Evolutionary conservation across 2,888 invertebrate genomes (phyloP).

Genomic region (Piscicola geometra): DNA sequence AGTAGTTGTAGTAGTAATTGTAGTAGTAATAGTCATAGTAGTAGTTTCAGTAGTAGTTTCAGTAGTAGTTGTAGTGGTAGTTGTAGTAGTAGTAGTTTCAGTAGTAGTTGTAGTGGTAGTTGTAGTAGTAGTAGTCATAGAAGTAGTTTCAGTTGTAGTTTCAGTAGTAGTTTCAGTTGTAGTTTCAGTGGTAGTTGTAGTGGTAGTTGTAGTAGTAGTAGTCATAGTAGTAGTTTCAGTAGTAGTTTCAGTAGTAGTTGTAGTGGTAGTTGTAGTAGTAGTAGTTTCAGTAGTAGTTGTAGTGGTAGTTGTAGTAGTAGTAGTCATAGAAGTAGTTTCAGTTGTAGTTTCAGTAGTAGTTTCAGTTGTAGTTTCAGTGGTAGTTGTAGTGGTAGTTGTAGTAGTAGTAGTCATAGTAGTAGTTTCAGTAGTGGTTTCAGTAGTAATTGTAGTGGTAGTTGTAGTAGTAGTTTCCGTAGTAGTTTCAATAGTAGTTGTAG

Average conservation of each 20-base stretch:
- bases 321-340: too few species aligned
- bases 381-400: constrained; percentile 32
- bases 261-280: constrained; percentile 36
- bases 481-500: constrained; percentile 36
- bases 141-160: neutral
- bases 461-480: constrained; percentile 36
- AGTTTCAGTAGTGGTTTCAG: constrained; percentile 29
- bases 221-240: constrained; percentile 36
- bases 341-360: too few species aligned
- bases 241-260: constrained; percentile 34
- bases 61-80: constrained; percentile 35
- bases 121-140: constrained; percentile 4
- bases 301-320: too few species aligned
- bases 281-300: constrained; percentile 18
- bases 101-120: constrained; percentile 1
- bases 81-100: neutral
- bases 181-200: constrained; percentile 29
- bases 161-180: neutral
- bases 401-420: constrained; percentile 33
- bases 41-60: constrained; percentile 36
- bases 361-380: too few species aligned
- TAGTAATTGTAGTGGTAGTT: constrained; percentile 30
- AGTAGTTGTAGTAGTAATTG: constrained; percentile 29
- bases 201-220: constrained; percentile 36
- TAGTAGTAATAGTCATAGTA: constrained; percentile 35